Conservation (phyloP, 2,797 vertebrate genomes). For the Diglossa cyanea region DNA sequence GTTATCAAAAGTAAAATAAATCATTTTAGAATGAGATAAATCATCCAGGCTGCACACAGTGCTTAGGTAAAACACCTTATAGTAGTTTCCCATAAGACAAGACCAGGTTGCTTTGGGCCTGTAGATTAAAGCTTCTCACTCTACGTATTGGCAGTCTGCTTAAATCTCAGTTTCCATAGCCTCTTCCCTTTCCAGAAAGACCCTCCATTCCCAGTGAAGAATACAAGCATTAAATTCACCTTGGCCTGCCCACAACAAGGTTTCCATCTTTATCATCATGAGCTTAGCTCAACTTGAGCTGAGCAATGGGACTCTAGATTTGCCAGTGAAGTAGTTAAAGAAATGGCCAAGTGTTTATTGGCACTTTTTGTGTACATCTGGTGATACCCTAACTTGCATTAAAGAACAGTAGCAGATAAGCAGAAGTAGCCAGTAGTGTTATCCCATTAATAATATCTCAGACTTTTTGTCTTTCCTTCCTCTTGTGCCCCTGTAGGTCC, state of each 20-base stretch:
- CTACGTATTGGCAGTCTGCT: not conserved
- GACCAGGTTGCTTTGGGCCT: not conserved
- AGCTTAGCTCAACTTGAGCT: not conserved
- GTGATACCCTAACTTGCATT: not conserved
- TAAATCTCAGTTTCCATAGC: not conserved
- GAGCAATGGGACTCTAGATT: not conserved
- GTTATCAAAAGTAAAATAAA: not conserved
- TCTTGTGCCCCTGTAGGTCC: not conserved
- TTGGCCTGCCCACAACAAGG: accelerated
- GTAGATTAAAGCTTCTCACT: not conserved
- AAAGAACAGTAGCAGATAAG: not conserved
- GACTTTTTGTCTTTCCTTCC: not conserved
- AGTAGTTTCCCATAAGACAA: not conserved
- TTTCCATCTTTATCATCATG: not conserved
- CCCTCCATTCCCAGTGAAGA: not conserved
- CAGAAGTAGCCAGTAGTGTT: not conserved
- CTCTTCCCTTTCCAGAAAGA: not conserved
- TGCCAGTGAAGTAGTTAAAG: not conserved
- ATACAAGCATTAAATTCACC: not conserved
- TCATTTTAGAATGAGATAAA: not conserved
- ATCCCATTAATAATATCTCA: not conserved
- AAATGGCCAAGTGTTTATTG: not conserved
- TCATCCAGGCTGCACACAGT: not conserved
- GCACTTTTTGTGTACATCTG: not conserved
- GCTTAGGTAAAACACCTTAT: not conserved